Evolutionary conservation across 2,113 vertebrate genomes (phyloP).

Genomic region (Hypocryptadius cinnamomeus): DNA sequence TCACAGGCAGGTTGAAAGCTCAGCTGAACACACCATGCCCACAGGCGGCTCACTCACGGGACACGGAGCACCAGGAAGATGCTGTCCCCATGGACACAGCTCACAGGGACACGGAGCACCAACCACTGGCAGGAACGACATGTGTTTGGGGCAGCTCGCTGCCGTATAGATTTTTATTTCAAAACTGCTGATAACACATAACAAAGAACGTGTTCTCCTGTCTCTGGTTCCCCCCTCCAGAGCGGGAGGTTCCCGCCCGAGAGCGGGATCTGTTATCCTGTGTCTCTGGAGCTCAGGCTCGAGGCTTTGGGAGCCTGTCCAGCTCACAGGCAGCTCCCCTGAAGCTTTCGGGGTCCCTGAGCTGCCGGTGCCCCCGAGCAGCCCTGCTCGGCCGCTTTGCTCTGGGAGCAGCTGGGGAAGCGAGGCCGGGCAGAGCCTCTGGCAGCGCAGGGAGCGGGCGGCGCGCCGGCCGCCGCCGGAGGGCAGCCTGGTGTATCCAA

Average conservation of each 20-base stretch:
- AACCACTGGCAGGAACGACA: not conserved
- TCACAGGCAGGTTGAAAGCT: not conserved
- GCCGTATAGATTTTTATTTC: not conserved
- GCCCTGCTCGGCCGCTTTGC: not conserved
- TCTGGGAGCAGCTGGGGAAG: accelerated
- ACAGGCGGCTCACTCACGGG: not conserved
- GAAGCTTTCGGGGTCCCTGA: not conserved
- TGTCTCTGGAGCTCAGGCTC: not conserved
- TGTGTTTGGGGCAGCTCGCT: not conserved
- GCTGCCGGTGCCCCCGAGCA: not conserved
- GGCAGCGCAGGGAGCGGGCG: not conserved
- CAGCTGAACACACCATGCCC: not conserved
- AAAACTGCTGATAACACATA: not conserved
- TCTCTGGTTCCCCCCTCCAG: not conserved
- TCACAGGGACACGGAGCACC: not conserved
- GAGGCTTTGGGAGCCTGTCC: not conserved
- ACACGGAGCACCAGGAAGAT: not conserved
- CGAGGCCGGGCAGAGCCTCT: accelerated
- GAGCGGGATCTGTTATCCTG: not conserved
- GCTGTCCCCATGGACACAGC: not conserved
- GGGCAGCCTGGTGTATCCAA: not conserved
- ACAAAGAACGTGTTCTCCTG: not conserved
- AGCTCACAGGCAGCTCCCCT: not conserved
- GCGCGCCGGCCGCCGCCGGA: not conserved
- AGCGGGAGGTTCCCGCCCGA: not conserved